Conservation (phyloP, 2,797 vertebrate genomes). For the Prunella strophiata region DNA sequence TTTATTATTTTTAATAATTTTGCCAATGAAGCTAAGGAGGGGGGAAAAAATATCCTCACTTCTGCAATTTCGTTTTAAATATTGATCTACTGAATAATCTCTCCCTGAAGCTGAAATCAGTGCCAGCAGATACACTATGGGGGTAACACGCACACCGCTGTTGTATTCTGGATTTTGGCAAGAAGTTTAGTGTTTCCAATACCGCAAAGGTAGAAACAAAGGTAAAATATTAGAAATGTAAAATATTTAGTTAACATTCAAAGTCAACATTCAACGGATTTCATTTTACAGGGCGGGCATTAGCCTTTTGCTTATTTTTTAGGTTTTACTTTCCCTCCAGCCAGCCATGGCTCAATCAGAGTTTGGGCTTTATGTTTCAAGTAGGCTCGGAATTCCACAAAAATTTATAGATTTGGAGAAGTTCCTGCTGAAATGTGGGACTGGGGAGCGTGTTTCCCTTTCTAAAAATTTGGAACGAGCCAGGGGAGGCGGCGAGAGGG, state of each 20-base stretch:
- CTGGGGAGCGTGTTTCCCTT: not conserved
- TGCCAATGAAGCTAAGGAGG: not conserved
- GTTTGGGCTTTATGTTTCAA: not conserved
- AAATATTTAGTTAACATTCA: conserved; percentile 32
- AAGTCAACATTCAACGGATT: conserved; percentile 1
- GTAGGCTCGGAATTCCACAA: not conserved
- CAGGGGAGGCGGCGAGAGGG: not conserved
- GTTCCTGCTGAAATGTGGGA: not conserved
- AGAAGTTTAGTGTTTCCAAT: not conserved
- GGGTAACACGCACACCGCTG: not conserved
- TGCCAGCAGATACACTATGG: not conserved
- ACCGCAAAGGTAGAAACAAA: conserved; percentile 20
- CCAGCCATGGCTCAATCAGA: not conserved
- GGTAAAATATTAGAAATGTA: conserved; percentile 20
- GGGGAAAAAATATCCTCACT: not conserved
- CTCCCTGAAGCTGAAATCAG: not conserved
- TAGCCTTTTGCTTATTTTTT: not conserved
- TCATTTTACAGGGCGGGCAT: not conserved
- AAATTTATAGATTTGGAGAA: not conserved
- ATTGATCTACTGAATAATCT: not conserved
- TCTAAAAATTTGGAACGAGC: not conserved
- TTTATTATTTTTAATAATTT: conserved; percentile 25
- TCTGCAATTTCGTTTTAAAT: conserved; percentile 26
- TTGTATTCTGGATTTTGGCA: conserved; percentile 1
- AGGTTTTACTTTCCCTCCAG: not conserved